Conservation (phyloP, 2,113 vertebrate species). For the Paedocypris sp. region DNA sequence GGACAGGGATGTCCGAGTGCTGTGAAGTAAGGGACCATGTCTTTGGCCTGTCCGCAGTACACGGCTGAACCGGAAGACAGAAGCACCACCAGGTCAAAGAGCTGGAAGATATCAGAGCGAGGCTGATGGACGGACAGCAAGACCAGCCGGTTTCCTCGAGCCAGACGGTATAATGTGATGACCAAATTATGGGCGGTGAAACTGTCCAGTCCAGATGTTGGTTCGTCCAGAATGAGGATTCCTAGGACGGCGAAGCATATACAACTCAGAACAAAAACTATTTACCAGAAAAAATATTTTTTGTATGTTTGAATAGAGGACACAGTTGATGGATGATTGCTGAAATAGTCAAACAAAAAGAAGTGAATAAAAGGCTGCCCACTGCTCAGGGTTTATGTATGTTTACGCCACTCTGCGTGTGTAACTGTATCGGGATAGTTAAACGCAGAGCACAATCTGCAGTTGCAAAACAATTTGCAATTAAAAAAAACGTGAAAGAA, state of each 20-base stretch:
- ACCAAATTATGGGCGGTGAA: conserved; percentile 94
- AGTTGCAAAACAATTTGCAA: no score
- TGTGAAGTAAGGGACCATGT: conserved; percentile 88
- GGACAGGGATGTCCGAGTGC: conserved; percentile 79
- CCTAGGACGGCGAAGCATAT: conserved; percentile 52
- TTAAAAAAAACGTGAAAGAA: no score
- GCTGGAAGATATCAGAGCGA: conserved; percentile 87
- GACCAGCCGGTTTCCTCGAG: conserved; percentile 83
- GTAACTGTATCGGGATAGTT: no score
- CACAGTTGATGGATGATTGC: no score
- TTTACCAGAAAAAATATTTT: no score
- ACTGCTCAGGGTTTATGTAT: no score
- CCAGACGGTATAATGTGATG: conserved; percentile 81
- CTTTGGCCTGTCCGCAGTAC: conserved; percentile 75
- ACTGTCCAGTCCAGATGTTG: conserved; percentile 92
- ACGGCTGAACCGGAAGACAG: conserved; percentile 76
- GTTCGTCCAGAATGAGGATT: conserved; percentile 89
- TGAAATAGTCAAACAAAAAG: no score
- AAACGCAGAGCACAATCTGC: no score
- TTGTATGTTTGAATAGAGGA: no score
- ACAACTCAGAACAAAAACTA: no score
- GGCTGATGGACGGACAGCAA: conserved; percentile 90
- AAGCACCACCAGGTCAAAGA: conserved; percentile 87
- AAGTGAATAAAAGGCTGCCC: no score
- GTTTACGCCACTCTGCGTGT: no score